Conservation (phyloP, 2,113 vertebrate species). For the Dipodomys ordii region DNA sequence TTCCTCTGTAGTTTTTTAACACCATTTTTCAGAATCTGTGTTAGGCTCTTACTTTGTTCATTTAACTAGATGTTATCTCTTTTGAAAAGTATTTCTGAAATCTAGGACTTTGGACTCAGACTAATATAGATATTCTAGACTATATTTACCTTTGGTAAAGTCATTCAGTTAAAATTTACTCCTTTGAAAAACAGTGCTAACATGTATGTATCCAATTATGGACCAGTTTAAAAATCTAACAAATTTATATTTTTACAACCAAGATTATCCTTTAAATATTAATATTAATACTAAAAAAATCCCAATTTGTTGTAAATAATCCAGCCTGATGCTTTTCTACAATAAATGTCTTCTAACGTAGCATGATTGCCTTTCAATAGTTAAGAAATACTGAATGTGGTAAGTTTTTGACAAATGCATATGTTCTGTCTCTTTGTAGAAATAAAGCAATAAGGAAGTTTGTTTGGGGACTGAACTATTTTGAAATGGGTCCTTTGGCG, state of each 20-base stretch:
- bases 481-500: not conserved
- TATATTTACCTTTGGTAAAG: not conserved
- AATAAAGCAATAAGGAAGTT: not conserved
- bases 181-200: not conserved
- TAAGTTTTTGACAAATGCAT: not conserved
- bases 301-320: not conserved
- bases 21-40: not conserved
- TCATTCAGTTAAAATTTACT: not conserved
- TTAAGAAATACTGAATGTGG: not conserved
- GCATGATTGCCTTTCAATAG: not conserved
- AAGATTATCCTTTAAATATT: not conserved
- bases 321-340: not conserved
- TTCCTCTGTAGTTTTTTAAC: not conserved
- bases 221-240: not conserved
- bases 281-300: not conserved
- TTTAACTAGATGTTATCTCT: not conserved
- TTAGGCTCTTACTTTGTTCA: not conserved
- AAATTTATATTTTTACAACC: constrained; percentile 17
- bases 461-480: not conserved
- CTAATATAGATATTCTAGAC: not conserved
- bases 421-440: not conserved
- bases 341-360: not conserved
- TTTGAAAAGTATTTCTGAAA: constrained; percentile 32
- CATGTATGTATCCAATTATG: not conserved
- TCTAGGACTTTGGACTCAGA: not conserved